A percentile compares a stretch with the other conserved stretches of the same genome.
Evolutionary conservation across 2,888 invertebrate genomes (phyloP).

Genomic region (Eupithecia tripunctaria): DNA sequence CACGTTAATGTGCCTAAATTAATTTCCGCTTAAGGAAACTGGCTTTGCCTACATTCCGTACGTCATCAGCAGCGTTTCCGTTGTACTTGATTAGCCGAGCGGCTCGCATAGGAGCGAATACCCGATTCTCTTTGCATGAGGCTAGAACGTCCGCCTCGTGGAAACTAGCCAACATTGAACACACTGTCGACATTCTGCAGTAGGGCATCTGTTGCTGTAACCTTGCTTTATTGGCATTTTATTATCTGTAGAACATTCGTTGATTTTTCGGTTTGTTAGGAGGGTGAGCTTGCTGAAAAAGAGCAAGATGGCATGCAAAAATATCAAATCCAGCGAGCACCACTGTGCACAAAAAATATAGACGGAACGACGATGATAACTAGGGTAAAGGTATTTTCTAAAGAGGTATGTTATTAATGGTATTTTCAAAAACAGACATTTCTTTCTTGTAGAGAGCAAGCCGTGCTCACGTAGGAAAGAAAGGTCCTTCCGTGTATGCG

Average conservation of each 20-base stretch:
- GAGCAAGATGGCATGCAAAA: too few relatives aligned
- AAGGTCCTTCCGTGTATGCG: too few relatives aligned
- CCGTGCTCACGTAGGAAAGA: neutral
- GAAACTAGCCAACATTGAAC: conserved; percentile 24
- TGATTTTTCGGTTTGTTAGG: neutral
- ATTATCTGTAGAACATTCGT: neutral
- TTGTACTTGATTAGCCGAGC: conserved; percentile 1
- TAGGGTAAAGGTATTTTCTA: too few relatives aligned
- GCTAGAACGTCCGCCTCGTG: conserved; percentile 11
- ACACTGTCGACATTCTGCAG: conserved; percentile 18
- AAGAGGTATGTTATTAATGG: too few relatives aligned
- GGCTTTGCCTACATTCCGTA: neutral
- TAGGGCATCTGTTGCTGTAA: conserved; percentile 6
- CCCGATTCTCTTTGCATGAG: conserved; percentile 23
- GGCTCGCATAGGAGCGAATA: conserved; percentile 9
- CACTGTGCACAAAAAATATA: too few relatives aligned
- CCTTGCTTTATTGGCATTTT: neutral
- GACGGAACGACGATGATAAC: too few relatives aligned
- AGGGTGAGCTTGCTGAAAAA: neutral
- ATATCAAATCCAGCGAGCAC: too few relatives aligned
- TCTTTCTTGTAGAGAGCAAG: neutral
- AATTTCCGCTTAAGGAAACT: neutral
- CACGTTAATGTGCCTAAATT: neutral
- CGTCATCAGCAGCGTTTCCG: neutral
- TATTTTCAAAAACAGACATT: neutral